A percentile compares a stretch with the other conserved stretches of the same genome.
phyloP scores from a whole-genome alignment of 1,140 invertebrate species.

The Magallana ariakensis region DNA sequence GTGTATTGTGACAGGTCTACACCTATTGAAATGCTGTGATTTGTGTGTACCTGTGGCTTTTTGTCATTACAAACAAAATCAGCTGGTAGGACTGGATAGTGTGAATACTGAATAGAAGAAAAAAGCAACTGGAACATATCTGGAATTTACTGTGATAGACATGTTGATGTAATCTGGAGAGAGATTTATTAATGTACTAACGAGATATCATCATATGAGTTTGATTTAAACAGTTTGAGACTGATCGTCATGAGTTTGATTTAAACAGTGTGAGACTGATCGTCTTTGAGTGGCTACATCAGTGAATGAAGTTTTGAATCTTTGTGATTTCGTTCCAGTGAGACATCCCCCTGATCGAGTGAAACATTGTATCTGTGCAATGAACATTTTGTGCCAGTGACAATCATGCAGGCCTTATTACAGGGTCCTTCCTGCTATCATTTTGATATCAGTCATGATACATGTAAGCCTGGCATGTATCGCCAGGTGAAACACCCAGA shows the following conservation, averaged over 20 bases:
- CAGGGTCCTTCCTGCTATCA: neutral
- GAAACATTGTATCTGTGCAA: neutral
- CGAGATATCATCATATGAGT: no score
- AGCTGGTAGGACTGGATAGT: neutral
- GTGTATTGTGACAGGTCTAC: slow-evolving; percentile 25
- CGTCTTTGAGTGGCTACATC: no score
- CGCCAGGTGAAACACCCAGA: neutral
- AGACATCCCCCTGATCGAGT: neutral
- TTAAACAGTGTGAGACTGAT: no score
- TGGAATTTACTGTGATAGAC: neutral
- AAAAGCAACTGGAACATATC: neutral
- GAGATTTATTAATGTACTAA: no score
- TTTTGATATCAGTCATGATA: slow-evolving; percentile 9
- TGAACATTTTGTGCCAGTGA: neutral
- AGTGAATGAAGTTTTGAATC: no score
- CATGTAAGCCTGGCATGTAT: neutral
- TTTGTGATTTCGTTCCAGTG: no score
- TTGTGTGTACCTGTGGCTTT: neutral
- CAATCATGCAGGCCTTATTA: slow-evolving; percentile 10
- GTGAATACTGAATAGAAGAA: neutral
- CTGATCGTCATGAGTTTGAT: no score
- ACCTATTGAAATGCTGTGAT: slow-evolving; percentile 7
- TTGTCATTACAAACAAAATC: slow-evolving; percentile 17
- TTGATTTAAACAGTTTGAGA: no score
- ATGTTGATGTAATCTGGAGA: neutral